Percentiles rank a stretch among this genome's conserved stretches.
Evolutionary conservation across 35 echinoderm and acorn worm species (phyloP).

Genomic region (Ptychodera flava): DNA sequence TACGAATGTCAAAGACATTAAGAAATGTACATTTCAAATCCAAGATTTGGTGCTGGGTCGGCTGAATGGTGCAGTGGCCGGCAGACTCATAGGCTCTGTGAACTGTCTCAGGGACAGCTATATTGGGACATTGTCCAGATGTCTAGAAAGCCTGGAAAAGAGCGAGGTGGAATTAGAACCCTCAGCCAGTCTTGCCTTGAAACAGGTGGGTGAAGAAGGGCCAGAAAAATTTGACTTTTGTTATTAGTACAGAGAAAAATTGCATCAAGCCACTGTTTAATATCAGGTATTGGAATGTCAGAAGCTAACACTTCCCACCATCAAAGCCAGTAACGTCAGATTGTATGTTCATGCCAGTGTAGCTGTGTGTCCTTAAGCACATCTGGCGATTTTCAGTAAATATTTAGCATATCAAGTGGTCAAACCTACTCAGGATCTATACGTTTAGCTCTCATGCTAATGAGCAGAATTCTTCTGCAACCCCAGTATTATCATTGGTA

Average conservation of each 20-base stretch:
- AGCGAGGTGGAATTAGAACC: conserved; percentile 59
- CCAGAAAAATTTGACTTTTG: not conserved
- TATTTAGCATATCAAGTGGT: no score
- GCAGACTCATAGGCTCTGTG: conserved; percentile 84
- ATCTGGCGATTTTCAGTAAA: no score
- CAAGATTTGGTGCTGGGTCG: conserved; percentile 75
- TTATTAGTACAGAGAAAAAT: not conserved
- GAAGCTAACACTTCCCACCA: no score
- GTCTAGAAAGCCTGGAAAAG: conserved; percentile 83
- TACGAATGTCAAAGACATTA: conserved; percentile 66
- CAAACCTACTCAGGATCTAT: no score
- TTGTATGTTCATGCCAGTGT: no score
- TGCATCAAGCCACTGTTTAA: no score
- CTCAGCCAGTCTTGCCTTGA: conserved; percentile 62
- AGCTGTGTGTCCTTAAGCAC: no score
- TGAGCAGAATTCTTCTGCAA: no score
- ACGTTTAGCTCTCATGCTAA: no score
- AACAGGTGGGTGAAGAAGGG: conserved; percentile 48
- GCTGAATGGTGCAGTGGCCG: conserved; percentile 65
- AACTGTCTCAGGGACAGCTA: conserved; percentile 87
- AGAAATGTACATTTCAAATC: conserved; percentile 80
- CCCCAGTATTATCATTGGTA: no score
- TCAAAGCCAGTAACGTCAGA: no score
- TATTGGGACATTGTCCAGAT: conserved; percentile 86
- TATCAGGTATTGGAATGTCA: no score